A percentile compares a stretch with the other conserved stretches of the same genome.
These are phyloP conservation scores for Leptogaster cylindrica DNA, from an alignment of 2,888 invertebrate genomes.

Conservation along the genomic window DNA sequence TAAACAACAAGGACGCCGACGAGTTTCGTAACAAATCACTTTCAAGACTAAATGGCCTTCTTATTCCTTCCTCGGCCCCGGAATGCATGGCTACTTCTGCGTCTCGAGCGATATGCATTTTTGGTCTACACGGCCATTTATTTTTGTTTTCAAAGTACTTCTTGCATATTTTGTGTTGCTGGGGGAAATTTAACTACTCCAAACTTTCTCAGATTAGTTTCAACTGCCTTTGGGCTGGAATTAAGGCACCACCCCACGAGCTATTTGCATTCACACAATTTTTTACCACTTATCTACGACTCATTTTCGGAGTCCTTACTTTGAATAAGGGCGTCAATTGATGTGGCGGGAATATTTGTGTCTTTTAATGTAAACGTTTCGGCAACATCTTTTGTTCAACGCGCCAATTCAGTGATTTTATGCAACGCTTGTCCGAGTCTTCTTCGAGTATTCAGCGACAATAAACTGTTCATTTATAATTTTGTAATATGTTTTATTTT, in stretches of 20 bases:
- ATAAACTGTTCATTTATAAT: too few relatives aligned
- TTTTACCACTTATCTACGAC: too few relatives aligned
- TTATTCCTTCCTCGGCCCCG: constrained; percentile 14
- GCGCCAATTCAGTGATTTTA: too few relatives aligned
- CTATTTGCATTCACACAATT: too few relatives aligned
- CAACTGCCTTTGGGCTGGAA: background rate
- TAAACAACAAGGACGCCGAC: constrained; percentile 38
- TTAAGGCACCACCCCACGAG: background rate
- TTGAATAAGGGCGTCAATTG: too few relatives aligned
- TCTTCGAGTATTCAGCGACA: too few relatives aligned
- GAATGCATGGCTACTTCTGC: background rate
- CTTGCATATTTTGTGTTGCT: background rate
- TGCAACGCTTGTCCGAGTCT: too few relatives aligned
- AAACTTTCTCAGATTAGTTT: background rate
- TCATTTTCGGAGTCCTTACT: too few relatives aligned
- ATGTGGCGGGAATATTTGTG: too few relatives aligned
- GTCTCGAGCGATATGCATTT: constrained; percentile 14
- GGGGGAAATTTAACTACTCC: background rate
- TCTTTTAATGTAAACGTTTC: too few relatives aligned
- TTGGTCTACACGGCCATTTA: background rate
- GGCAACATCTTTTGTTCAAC: too few relatives aligned
- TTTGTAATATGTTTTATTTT: too few relatives aligned
- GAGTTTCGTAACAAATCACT: constrained; percentile 42
- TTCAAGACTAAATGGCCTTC: constrained; percentile 36
- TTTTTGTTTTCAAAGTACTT: background rate